Conservation (phyloP, 1,140 invertebrate genomes). For the Neuroterus valhalla region DNA sequence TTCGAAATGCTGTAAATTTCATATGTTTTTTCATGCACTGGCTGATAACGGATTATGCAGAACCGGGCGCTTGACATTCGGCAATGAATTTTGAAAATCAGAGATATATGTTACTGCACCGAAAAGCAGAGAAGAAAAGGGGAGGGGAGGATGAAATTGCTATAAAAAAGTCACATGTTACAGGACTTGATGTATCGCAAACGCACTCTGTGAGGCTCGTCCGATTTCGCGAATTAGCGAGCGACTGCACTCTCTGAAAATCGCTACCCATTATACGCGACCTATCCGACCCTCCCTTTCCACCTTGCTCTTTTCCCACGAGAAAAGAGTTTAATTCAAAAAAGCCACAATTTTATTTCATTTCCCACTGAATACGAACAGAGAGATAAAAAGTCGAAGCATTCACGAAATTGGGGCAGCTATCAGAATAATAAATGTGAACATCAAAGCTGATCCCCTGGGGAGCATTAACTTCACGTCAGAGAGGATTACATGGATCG, state of each 20-base stretch:
- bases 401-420: no score
- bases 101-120: conserved; percentile 31
- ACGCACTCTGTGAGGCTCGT: background rate
- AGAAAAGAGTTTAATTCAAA: no score
- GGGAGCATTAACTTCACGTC: no score
- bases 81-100: conserved; percentile 54
- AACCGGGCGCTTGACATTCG: conserved; percentile 40
- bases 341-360: no score
- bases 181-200: conserved; percentile 7
- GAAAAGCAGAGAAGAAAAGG: background rate
- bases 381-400: no score
- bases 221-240: conserved; percentile 13
- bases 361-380: no score
- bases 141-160: background rate
- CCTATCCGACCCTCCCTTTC: background rate
- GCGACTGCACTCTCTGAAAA: background rate
- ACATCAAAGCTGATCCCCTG: no score
- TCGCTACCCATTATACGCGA: background rate
- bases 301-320: background rate
- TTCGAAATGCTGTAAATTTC: conserved; percentile 46
- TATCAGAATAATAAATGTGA: no score
- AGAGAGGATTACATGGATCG: no score
- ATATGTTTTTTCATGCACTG: conserved; percentile 44
- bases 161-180: conserved; percentile 1
- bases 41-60: conserved; percentile 53